Evolutionary conservation across 2,113 vertebrate genomes (phyloP).

Genomic region (Candoia aspera): DNA sequence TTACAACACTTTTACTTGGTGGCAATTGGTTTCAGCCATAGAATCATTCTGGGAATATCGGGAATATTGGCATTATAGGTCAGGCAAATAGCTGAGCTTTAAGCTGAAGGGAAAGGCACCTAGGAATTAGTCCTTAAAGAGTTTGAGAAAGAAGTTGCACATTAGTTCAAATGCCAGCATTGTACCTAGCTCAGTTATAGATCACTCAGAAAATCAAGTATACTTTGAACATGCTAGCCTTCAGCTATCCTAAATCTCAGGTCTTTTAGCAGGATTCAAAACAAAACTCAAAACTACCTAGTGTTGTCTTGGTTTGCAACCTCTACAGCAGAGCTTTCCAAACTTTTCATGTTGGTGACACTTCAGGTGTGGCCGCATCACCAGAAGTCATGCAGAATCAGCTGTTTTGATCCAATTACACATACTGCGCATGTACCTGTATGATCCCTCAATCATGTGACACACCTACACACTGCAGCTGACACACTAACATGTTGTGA

Average conservation of each 20-base stretch:
- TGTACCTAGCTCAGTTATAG: conserved; percentile 3
- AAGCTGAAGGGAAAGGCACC: not conserved
- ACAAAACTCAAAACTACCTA: not conserved
- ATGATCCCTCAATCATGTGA: too few species aligned
- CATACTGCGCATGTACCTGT: too few species aligned
- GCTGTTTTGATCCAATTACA: too few species aligned
- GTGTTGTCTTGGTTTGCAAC: not conserved
- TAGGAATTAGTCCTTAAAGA: not conserved
- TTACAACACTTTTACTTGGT: not conserved
- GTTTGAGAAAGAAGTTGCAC: not conserved
- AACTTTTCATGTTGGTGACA: too few species aligned
- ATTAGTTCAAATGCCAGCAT: conserved; percentile 13
- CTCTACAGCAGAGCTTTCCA: too few species aligned
- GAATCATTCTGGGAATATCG: not conserved
- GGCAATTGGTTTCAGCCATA: conserved; percentile 5
- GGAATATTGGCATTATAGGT: not conserved
- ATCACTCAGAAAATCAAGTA: not conserved
- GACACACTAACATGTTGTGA: too few species aligned
- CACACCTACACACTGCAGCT: too few species aligned
- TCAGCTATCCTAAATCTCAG: not conserved
- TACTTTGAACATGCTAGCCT: not conserved
- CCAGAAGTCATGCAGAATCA: too few species aligned
- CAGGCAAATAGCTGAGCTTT: not conserved
- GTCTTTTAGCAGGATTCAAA: not conserved
- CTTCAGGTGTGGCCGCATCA: too few species aligned